These are phyloP conservation scores for Eristalis tenax DNA, from an alignment of 2,888 invertebrate species.

Conservation along the genomic window DNA sequence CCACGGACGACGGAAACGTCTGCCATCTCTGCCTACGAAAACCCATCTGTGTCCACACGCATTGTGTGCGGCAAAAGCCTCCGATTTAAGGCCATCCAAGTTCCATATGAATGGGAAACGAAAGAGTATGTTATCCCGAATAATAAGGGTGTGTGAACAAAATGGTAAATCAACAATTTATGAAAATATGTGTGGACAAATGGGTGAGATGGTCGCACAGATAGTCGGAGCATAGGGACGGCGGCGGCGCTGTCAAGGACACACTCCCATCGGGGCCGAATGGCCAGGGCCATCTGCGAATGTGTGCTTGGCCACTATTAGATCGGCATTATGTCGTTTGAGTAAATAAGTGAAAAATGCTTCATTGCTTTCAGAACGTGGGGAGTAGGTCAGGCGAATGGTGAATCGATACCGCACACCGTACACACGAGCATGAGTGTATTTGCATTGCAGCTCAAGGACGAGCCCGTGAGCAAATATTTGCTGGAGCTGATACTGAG, in stretches of 20 bases:
- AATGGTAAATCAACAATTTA: slow-evolving; percentile 66
- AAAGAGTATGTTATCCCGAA: slow-evolving; percentile 39
- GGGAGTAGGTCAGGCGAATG: slow-evolving; percentile 28
- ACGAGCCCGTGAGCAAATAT: slow-evolving; percentile 21
- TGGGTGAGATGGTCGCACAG: slow-evolving; percentile 33
- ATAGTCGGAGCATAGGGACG: neutral
- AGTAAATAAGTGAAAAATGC: slow-evolving; percentile 53
- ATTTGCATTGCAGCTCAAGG: slow-evolving; percentile 26
- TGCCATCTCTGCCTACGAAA: neutral
- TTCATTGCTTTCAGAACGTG: slow-evolving; percentile 36
- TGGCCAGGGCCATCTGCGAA: slow-evolving; percentile 24
- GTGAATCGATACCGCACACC: slow-evolving; percentile 22
- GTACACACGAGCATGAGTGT: neutral
- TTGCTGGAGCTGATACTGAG: slow-evolving; percentile 2
- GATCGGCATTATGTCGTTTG: slow-evolving; percentile 56
- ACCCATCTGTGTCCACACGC: neutral
- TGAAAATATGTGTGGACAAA: slow-evolving; percentile 55
- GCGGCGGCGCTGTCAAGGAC: slow-evolving; percentile 14
- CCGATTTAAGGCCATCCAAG: slow-evolving; percentile 31
- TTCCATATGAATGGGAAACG: slow-evolving; percentile 24
- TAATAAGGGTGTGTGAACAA: slow-evolving; percentile 58
- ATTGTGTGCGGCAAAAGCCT: slow-evolving; percentile 18
- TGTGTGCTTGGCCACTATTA: slow-evolving; percentile 46
- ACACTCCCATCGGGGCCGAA: neutral
- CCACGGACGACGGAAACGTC: neutral